Evolutionary conservation across 1,140 invertebrate genomes (phyloP).

Genomic region (Zelostemma sp.): DNA sequence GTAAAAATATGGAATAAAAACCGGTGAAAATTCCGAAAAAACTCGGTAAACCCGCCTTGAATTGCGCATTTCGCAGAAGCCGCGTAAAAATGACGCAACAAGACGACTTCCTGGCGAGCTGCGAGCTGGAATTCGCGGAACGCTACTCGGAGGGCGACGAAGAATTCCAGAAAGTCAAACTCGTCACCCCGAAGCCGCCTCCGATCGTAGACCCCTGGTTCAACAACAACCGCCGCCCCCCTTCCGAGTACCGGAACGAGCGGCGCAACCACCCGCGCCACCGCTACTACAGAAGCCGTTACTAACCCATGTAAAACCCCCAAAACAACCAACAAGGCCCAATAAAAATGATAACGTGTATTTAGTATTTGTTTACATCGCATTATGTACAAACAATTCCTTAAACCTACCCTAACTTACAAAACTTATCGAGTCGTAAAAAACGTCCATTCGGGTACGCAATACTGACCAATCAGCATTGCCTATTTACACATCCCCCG

Average conservation of each 20-base stretch:
- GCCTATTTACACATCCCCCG: no score
- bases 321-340: no score
- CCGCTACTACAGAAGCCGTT: background rate
- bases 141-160: slow-evolving; percentile 30
- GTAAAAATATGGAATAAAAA: no score
- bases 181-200: background rate
- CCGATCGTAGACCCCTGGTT: slow-evolving; percentile 38
- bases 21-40: no score
- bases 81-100: slow-evolving; percentile 11
- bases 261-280: background rate
- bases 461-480: no score
- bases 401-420: no score
- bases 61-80: no score
- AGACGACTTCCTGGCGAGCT: slow-evolving; percentile 25
- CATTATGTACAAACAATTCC: slow-evolving; percentile 47
- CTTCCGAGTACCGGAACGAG: background rate
- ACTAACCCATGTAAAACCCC: no score
- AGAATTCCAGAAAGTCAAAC: slow-evolving; percentile 32
- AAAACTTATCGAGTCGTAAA: no score
- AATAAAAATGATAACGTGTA: slow-evolving; percentile 4
- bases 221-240: slow-evolving; percentile 22
- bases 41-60: no score
- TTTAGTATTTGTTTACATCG: slow-evolving; percentile 3
- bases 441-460: no score
- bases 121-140: slow-evolving; percentile 22